Evolutionary conservation across 64 coral and sea anemone genomes (phyloP).

Genomic region (Montipora capricornis): DNA sequence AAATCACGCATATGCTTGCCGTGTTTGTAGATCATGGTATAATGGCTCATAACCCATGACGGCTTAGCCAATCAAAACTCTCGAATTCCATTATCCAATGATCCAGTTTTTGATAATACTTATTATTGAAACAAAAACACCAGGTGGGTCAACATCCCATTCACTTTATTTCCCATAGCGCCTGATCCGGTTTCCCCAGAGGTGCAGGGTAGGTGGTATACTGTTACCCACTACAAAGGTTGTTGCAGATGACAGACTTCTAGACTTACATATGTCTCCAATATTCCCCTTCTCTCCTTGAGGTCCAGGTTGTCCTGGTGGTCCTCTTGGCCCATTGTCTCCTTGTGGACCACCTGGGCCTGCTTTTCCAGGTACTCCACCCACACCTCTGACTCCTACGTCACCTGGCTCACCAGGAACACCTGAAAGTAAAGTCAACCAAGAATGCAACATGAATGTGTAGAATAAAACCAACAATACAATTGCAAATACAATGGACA

Average conservation of each 20-base stretch:
- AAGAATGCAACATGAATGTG: neutral
- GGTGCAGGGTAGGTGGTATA: too few species aligned
- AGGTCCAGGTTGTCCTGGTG: neutral
- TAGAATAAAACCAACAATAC: neutral
- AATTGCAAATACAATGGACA: too few species aligned
- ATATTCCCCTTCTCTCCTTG: constrained; percentile 66
- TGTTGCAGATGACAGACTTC: neutral
- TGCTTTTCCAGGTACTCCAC: constrained; percentile 46
- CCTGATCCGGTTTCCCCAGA: too few species aligned
- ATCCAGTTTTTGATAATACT: too few species aligned
- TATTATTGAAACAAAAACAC: too few species aligned
- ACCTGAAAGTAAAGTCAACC: neutral
- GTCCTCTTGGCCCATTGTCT: constrained; percentile 6
- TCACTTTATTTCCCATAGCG: too few species aligned
- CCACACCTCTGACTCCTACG: constrained; percentile 28
- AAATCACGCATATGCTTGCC: too few species aligned
- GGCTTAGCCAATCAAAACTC: too few species aligned
- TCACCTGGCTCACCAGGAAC: constrained; percentile 29
- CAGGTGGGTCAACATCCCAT: too few species aligned
- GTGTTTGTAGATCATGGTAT: too few species aligned
- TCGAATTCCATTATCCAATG: too few species aligned
- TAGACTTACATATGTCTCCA: constrained; percentile 80
- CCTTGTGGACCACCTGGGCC: constrained; percentile 56
- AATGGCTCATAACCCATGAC: too few species aligned
- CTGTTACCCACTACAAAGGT: neutral